These are phyloP conservation scores for Nebria ingens DNA, from an alignment of 1,140 invertebrate genomes.

Conservation along the genomic window DNA sequence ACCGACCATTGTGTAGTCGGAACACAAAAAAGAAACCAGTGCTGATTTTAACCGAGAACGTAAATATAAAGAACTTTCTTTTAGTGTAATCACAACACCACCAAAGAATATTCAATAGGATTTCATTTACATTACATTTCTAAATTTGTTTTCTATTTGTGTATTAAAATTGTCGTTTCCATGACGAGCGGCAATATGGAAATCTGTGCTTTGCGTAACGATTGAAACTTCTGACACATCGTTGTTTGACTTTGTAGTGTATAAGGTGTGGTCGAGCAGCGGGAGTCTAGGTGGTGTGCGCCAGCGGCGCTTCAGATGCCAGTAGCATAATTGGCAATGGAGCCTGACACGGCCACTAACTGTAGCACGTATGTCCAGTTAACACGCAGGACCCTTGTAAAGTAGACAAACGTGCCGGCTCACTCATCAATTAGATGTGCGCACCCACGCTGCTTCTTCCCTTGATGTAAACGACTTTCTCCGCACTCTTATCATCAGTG, in stretches of 20 bases:
- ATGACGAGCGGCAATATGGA: neutral
- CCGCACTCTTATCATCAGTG: neutral
- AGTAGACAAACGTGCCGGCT: neutral
- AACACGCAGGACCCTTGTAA: neutral
- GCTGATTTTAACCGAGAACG: conserved; percentile 6
- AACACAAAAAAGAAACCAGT: neutral
- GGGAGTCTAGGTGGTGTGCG: neutral
- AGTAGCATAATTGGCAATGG: neutral
- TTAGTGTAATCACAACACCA: no score
- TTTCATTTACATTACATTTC: no score
- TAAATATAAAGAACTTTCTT: no score
- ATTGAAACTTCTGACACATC: neutral
- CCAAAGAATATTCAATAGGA: no score
- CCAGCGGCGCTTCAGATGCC: neutral
- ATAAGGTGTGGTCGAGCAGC: no score
- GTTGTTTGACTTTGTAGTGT: no score
- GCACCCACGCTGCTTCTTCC: neutral
- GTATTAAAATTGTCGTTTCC: no score
- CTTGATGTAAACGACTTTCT: neutral
- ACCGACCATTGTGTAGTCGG: neutral
- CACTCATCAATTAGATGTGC: neutral
- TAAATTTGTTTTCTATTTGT: no score
- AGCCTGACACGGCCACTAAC: neutral
- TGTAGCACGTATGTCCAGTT: neutral
- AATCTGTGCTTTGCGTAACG: neutral